phyloP scores from a whole-genome alignment of 2,113 vertebrate species.

The Lucifuga dentata region DNA sequence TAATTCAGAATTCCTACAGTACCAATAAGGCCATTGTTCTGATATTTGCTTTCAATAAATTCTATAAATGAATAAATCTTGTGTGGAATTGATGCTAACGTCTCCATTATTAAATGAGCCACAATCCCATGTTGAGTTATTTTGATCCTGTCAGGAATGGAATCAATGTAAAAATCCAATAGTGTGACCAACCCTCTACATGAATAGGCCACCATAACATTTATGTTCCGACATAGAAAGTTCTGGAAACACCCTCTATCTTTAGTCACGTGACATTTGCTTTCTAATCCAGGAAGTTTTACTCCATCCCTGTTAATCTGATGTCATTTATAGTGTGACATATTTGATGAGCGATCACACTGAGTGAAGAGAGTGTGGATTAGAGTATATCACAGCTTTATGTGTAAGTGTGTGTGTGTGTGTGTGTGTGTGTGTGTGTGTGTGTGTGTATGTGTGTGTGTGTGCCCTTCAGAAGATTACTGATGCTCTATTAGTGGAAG shows the following conservation, averaged over 20 bases:
- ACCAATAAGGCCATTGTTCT: too few relatives aligned
- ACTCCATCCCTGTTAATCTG: slow-evolving; percentile 44
- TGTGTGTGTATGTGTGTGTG: slow-evolving; percentile 2
- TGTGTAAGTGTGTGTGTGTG: slow-evolving; percentile 41
- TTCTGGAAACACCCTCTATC: slow-evolving; percentile 12
- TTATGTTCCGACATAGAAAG: slow-evolving; percentile 15
- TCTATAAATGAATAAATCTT: too few relatives aligned
- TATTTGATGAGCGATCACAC: slow-evolving; percentile 51
- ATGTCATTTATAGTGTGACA: slow-evolving; percentile 45
- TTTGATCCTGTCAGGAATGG: too few relatives aligned
- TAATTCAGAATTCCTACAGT: too few relatives aligned
- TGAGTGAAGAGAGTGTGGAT: slow-evolving; percentile 42
- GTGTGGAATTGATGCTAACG: too few relatives aligned
- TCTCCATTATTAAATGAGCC: too few relatives aligned
- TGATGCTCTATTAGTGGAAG: slow-evolving; percentile 41
- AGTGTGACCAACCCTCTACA: too few relatives aligned
- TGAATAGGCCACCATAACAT: too few relatives aligned
- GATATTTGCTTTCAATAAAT: too few relatives aligned
- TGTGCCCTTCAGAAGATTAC: slow-evolving; percentile 44
- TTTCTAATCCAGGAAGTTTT: slow-evolving; percentile 44
- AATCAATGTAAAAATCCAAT: too few relatives aligned
- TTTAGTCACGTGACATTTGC: slow-evolving; percentile 1
- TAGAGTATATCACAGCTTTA: slow-evolving; percentile 62
- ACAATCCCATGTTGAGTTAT: too few relatives aligned
- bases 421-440: slow-evolving; percentile 5